A percentile compares a stretch with the other conserved stretches of the same genome.
Evolutionary conservation across 2,888 invertebrate species (phyloP).

Genomic region (Eilema sororculum): DNA sequence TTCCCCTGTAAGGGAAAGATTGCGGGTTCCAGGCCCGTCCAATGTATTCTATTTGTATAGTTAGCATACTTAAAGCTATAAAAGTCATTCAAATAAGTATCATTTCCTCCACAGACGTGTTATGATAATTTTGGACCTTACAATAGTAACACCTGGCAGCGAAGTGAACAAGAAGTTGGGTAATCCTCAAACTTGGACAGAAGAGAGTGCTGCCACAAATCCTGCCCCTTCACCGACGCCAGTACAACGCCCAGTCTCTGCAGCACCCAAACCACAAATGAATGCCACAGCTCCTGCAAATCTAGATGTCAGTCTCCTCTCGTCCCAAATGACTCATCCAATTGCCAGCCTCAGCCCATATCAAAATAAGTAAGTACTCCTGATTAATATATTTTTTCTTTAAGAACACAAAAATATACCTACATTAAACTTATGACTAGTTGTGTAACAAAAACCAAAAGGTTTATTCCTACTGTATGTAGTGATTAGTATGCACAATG

Average conservation of each 20-base stretch:
- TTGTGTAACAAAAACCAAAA: too few species aligned
- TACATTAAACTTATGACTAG: too few species aligned
- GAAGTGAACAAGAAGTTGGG: constrained; percentile 93
- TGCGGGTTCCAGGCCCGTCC: too few species aligned
- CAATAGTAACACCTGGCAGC: constrained; percentile 90
- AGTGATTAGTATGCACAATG: too few species aligned
- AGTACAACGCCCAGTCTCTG: constrained; percentile 51
- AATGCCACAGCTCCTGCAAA: constrained; percentile 55
- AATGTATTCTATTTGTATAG: too few species aligned
- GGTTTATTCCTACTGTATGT: too few species aligned
- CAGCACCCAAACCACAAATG: constrained; percentile 55
- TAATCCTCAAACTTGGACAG: constrained; percentile 91
- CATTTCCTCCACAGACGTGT: constrained; percentile 89
- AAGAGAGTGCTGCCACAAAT: constrained; percentile 63
- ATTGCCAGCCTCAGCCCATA: constrained; percentile 96
- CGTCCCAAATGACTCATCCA: constrained; percentile 89
- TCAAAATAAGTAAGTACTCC: constrained; percentile 91
- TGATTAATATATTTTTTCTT: too few species aligned
- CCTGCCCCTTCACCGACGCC: constrained; percentile 61
- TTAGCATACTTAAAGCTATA: too few species aligned
- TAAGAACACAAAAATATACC: too few species aligned
- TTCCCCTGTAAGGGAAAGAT: too few species aligned
- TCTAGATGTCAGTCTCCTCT: constrained; percentile 77
- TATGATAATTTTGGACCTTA: constrained; percentile 93
- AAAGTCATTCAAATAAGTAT: too few species aligned